Base-by-base conservation (phyloP, 2,797 vertebrate species). In the Halcyon leucocephala region DNA sequence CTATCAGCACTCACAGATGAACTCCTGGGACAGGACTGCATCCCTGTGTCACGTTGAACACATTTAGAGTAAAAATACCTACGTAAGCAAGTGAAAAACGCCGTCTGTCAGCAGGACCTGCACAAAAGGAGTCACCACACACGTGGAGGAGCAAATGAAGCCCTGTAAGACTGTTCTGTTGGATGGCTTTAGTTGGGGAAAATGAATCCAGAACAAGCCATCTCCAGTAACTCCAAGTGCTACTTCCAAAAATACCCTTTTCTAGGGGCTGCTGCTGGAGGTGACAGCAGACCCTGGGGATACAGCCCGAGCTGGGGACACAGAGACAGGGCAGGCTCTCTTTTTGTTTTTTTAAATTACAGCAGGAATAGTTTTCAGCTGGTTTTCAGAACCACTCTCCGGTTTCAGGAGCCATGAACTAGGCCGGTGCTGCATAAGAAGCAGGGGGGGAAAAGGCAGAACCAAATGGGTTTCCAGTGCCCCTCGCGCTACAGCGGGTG, bases 41-140 rank as follows among this genome's bases (percentile, higher is more conserved):
- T 12, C 22, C 41, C 55, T 4, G 4, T 2, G 12, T 46, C 78
- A 29, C 2, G 6, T 17, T 29, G 26, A 46, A 58, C 12, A 8
- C 1, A 0, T 7, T 6, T 9, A 2, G 37, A 46, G 42, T 0
- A 26, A 49, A 69, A 72, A 26, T 2, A 5, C 49, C 2, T 49
- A 12, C 0, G 13, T 10, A 19, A 82, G 54, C 44, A 22, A 51
- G 81, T 8, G 19, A 14, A 39, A 35, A 18, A 19, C 10, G 48
- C 12, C 5, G 29, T 6, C 49, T 5, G 39, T 7, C 42, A 22
- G 39, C 42, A 12, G 60, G 39, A 17, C 33, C 44, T 24, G 55
- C 13, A 3, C 41, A 3, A n/a, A 19, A 41, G 61, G 54, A 89
- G 54, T 0, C 37, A 14, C 26, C 39, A 6, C 2, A 31, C 22